A percentile compares a stretch with the other conserved stretches of the same genome.
Conservation (phyloP, 23 tunicate species). For the Halocynthia aurantium region DNA sequence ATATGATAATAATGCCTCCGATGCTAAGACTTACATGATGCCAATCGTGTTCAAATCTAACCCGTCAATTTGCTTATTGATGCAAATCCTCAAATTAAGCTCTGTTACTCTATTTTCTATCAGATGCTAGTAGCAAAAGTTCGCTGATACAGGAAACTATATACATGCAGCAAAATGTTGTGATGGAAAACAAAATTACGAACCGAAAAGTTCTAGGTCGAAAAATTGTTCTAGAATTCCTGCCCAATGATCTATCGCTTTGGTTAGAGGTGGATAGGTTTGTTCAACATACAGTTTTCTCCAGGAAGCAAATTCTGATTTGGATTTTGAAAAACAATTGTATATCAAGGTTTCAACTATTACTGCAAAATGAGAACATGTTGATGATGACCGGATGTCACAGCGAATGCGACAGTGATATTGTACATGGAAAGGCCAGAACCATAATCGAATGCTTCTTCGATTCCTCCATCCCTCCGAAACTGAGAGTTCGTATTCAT, state of each 20-base stretch:
- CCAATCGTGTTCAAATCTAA: too few species aligned
- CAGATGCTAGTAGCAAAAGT: constrained; percentile 52
- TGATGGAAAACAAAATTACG: constrained; percentile 6
- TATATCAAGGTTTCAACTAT: background rate
- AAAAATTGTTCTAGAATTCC: constrained; percentile 31
- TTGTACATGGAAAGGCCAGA: constrained; percentile 29
- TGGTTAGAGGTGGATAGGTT: constrained; percentile 63
- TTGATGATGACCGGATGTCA: constrained; percentile 35
- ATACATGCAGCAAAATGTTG: constrained; percentile 27
- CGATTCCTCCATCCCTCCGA: constrained; percentile 63
- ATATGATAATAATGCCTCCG: too few species aligned
- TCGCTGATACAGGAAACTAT: constrained; percentile 30
- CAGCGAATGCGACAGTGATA: constrained; percentile 25
- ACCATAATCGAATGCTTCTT: constrained; percentile 60
- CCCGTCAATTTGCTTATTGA: too few species aligned
- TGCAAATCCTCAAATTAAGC: background rate
- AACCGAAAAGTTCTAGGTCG: constrained; percentile 27
- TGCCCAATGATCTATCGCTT: constrained; percentile 45
- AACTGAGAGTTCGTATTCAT: constrained; percentile 35
- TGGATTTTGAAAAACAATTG: too few species aligned
- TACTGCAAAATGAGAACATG: constrained; percentile 29
- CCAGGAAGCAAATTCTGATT: background rate
- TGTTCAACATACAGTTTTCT: background rate
- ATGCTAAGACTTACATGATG: too few species aligned
- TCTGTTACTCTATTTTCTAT: background rate